Evolutionary conservation across 2,888 invertebrate species (phyloP), one percentile per base, ranked within the genome.

Genomic region (Pristionchus fissidentatus): DNA sequence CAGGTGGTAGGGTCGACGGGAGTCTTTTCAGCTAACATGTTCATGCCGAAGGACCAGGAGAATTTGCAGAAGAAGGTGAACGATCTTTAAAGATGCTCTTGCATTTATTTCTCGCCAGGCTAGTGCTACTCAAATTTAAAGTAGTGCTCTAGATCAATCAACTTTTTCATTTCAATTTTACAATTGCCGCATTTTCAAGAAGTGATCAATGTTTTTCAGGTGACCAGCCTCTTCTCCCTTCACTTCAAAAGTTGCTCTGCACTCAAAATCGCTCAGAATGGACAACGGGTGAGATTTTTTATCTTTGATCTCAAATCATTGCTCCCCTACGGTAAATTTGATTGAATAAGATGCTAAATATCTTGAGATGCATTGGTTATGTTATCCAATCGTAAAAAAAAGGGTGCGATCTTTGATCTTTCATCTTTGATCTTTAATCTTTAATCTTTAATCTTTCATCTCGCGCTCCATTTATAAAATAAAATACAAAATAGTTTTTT

Each of bases 21-120:
- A 41, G 62, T 62, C 3, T 38, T 81, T 10, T 81, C 80, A 26
- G 80, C 62, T 8, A 81, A 81, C 46, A 4, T 81, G 22, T 62
- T 81, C 80, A 32, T 46, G 32, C 49, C 77, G 13, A 41, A 77
- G 8, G 49, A 77, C 32, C 77, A 29, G 52, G 49, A 77, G 77
- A 3, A 15, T 3, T 32, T 46, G 46, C 73, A 77, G 49, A 49
- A 77, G n/a, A 26, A 49, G 77, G 77, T n/a, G 77, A 70, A 41
- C 5, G 32, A n/a, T n/a, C n/a, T n/a, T n/a, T n/a, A n/a, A n/a
- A n/a, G 26, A n/a, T 66, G 66, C 19, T 19, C 66, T 41, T 2
- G n/a, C 5, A 26, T 52, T 52, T 4, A 52, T 4, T 35, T 10
- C 32, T 62, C 35, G 3, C 55, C 10, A 29, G 15, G 7, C 13